These are phyloP conservation scores for Hydriomena furcata DNA, from an alignment of 2,888 invertebrate species.

Conservation along the genomic window DNA sequence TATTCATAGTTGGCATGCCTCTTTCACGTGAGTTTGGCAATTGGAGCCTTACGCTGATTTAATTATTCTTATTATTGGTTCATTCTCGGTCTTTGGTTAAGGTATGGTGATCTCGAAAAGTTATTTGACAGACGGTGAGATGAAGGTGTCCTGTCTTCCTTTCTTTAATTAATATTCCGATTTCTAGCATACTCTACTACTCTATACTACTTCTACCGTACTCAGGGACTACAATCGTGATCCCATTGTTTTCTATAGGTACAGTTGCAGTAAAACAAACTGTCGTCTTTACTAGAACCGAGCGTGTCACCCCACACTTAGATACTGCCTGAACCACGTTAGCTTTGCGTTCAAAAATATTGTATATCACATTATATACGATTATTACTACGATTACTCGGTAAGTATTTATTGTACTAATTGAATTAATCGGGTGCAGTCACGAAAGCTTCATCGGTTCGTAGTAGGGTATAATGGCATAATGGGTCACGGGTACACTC, in stretches of 20 bases:
- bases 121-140: too few relatives aligned
- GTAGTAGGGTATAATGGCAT: constrained; percentile 21
- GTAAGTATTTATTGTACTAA: constrained; percentile 73
- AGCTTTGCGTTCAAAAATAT: constrained; percentile 65
- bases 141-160: too few relatives aligned
- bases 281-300: constrained; percentile 13
- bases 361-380: constrained; percentile 76
- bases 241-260: too few relatives aligned
- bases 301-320: constrained; percentile 54
- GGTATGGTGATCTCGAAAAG: too few relatives aligned
- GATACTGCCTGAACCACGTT: constrained; percentile 32
- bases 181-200: too few relatives aligned
- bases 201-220: too few relatives aligned
- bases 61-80: too few relatives aligned
- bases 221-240: too few relatives aligned
- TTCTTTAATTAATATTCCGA: too few relatives aligned
- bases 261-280: constrained; percentile 19
- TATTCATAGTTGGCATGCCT: not conserved
- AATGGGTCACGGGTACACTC: constrained; percentile 14
- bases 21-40: too few relatives aligned
- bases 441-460: constrained; percentile 56
- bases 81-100: too few relatives aligned
- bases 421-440: constrained; percentile 72
- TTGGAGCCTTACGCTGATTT: too few relatives aligned
- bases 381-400: constrained; percentile 69